A percentile compares a stretch with the other conserved stretches of the same genome.
Conservation (phyloP, 2,113 vertebrate genomes). For the Platycercus adscitus region DNA sequence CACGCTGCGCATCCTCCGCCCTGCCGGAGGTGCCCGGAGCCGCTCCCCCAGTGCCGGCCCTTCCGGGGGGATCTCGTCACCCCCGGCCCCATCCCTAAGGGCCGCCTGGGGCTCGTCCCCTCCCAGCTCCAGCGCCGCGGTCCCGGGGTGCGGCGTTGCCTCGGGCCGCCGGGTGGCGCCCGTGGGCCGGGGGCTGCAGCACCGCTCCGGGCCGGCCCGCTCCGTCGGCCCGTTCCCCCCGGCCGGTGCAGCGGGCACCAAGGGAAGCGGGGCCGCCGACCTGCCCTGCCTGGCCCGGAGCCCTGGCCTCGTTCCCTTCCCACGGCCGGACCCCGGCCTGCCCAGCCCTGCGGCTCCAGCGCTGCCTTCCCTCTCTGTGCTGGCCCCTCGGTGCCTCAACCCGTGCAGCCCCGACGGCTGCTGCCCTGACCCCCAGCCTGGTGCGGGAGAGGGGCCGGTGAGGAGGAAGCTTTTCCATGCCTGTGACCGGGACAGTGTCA, state of each 20-base stretch:
- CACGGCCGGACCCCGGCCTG: background rate
- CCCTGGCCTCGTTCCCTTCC: background rate
- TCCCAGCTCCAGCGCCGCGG: too few species aligned
- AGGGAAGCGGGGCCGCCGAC: background rate
- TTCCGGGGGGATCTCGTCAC: too few species aligned
- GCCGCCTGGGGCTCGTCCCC: rapidly evolving
- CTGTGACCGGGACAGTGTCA: rapidly evolving
- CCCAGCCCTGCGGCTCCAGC: background rate
- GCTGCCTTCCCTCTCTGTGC: background rate
- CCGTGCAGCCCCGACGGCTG: background rate
- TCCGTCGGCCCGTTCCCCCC: too few species aligned
- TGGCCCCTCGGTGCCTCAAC: too few species aligned
- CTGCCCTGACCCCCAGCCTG: background rate
- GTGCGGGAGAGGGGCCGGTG: rapidly evolving
- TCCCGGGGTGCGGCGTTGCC: too few species aligned
- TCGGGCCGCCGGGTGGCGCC: background rate
- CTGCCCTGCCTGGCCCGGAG: background rate
- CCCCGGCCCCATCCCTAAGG: background rate
- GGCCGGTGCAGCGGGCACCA: background rate
- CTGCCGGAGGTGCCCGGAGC: background rate
- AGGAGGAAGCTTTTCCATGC: too few species aligned
- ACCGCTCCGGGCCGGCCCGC: rapidly evolving
- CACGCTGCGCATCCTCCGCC: rapidly evolving
- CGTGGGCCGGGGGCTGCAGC: background rate
- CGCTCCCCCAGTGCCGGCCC: rapidly evolving